Evolutionary conservation across 2,888 invertebrate genomes (phyloP), one percentile per base, ranked within the genome.

Genomic region (Sipha maydis): DNA sequence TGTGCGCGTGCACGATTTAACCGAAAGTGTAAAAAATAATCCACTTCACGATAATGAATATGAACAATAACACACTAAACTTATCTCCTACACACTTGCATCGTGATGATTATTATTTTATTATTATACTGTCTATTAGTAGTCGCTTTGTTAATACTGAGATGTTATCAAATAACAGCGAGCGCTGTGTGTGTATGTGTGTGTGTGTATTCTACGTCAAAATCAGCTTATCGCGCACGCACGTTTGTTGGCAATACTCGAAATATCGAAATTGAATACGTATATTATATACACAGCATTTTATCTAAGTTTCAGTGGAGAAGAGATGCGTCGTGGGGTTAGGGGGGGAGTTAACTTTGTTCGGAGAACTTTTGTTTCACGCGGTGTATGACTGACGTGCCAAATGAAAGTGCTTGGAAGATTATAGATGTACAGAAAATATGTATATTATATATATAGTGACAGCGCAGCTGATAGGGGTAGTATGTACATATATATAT

Each of bases 361-460:
- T 69, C 41, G 48, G 28, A 25, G 48, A 83, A 83, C 82, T 83
- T 83, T 83, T 71, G 71, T 73, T 56, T 71, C 31, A 14, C n/a
- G 5, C 71, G 28, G 25, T 7, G 73, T 61, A 69, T 85, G 85
- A 85, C 69, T 85, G 85, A 85, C 85, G 85, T 54, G 77, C 77
- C 85, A 69, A 85, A 85, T 77, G 77, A 85, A 69, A 85, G 77
- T 69, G 85, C 77, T 41, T 48, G 77, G 54, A 73, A 69, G 21
- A 83, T 41, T 69, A 48, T 83, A 83, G 79, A 79, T 61, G 8
- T 61, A 61, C 7, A 61, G 61, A 69, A 38, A 41, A 21, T 41
- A 28, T 34, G 19, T n/a, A n/a, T n/a, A 41, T 28, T 21, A 28
- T 28, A 28, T 61, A 61, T 61, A 34, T 5, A 28, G 28, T 9